Conservation (phyloP, 2,797 vertebrate species). For the Chanos chanos region DNA sequence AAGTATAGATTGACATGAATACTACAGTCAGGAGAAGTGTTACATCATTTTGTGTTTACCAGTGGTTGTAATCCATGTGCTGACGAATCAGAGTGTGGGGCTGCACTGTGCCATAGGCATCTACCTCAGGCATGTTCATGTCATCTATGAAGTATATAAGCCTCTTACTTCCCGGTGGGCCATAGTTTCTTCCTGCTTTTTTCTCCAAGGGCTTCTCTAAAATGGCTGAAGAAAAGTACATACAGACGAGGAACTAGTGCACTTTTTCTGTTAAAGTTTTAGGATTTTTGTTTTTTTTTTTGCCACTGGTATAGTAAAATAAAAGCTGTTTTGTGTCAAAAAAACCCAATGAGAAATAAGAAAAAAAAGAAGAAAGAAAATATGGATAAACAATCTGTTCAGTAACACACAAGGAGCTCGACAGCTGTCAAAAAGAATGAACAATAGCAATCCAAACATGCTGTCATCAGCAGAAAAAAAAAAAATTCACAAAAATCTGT, state of each 20-base stretch:
- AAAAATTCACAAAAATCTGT: background rate
- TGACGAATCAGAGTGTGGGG: constrained; percentile 92
- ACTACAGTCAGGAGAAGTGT: no score
- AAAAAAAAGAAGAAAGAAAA: background rate
- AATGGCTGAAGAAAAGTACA: constrained; percentile 58
- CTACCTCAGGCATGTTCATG: constrained; percentile 94
- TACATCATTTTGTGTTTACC: no score
- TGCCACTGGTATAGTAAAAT: no score
- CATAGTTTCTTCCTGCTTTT: constrained; percentile 88
- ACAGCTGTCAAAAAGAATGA: background rate
- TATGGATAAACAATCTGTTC: background rate
- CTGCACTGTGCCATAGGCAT: constrained; percentile 88
- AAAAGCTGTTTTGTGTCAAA: no score
- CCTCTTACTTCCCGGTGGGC: constrained; percentile 82
- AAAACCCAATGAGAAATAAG: background rate
- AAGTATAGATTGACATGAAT: no score
- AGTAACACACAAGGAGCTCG: background rate
- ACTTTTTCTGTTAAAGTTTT: background rate
- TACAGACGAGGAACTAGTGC: background rate
- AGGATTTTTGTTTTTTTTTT: background rate
- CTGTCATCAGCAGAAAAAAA: background rate
- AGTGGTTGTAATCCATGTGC: constrained; percentile 93
- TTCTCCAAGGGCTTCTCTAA: constrained; percentile 89
- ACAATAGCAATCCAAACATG: no score
- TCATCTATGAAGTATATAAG: constrained; percentile 94